These are phyloP conservation scores for Trematomus loennbergii DNA, from an alignment of 2,113 vertebrate genomes.

Conservation along the genomic window DNA sequence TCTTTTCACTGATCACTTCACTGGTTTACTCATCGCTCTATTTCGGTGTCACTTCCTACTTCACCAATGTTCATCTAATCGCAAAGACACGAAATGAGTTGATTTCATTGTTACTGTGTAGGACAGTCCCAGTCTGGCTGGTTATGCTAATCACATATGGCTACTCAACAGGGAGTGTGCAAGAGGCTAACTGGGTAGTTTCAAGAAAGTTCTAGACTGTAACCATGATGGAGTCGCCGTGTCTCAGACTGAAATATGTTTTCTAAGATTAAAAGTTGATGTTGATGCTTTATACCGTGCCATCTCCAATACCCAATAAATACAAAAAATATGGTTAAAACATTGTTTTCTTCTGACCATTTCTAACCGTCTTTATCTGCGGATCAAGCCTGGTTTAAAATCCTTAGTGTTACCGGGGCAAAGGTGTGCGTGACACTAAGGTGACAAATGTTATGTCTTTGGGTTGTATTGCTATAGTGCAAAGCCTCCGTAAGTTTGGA, in stretches of 20 bases:
- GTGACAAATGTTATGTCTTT: background rate
- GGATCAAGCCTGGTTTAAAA: no score
- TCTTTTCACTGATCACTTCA: conserved; percentile 38
- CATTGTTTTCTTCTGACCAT: no score
- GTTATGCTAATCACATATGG: conserved; percentile 57
- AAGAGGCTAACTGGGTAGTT: background rate
- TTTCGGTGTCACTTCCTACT: conserved; percentile 47
- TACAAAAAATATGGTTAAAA: no score
- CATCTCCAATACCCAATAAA: conserved; percentile 39
- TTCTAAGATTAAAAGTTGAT: conserved; percentile 2
- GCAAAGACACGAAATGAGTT: conserved; percentile 51
- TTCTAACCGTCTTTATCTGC: no score
- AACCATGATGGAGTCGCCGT: background rate
- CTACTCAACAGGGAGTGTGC: conserved; percentile 6
- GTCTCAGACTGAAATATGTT: background rate
- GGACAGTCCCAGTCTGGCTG: conserved; percentile 57
- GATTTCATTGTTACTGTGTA: conserved; percentile 71
- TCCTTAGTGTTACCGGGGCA: no score
- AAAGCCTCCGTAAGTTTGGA: no score
- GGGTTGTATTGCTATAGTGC: no score
- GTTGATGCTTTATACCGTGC: conserved; percentile 14
- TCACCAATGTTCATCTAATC: conserved; percentile 51
- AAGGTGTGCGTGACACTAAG: no score
- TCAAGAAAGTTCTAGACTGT: conserved; percentile 1
- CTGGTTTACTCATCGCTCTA: conserved; percentile 32